phyloP scores from a whole-genome alignment of 2,797 vertebrate species.

The Alosa sapidissima region DNA sequence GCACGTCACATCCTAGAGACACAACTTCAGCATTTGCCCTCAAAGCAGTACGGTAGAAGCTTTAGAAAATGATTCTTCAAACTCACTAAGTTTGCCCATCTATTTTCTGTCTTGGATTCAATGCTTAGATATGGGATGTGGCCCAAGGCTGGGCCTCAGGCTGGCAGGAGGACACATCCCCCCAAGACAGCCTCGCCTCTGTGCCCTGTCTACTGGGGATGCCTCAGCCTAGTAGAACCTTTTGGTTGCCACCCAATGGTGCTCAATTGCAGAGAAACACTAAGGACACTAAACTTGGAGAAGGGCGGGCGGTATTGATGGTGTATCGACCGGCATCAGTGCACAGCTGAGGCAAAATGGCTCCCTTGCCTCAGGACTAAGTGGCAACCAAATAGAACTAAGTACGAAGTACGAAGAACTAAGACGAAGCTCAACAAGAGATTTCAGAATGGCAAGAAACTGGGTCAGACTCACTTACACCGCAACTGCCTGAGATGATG shows the following conservation, averaged over 20 bases:
- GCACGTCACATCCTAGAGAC: not conserved
- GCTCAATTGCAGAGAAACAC: not conserved
- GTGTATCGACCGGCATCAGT: not conserved
- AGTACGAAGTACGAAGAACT: not conserved
- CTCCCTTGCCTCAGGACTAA: not conserved
- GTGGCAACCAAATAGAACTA: not conserved
- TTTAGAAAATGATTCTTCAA: not conserved
- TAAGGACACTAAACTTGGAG: not conserved
- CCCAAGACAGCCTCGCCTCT: not conserved
- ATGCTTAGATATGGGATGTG: not conserved
- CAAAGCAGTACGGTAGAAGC: not conserved
- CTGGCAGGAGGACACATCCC: not conserved
- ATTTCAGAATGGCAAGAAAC: not conserved
- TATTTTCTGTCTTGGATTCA: not conserved
- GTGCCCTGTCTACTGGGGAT: not conserved
- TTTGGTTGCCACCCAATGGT: not conserved
- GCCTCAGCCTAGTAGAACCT: not conserved
- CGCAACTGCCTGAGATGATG: not conserved
- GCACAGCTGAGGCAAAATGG: not conserved
- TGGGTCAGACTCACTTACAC: constrained; percentile 12
- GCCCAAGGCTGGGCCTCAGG: not conserved
- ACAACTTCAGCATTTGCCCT: not conserved
- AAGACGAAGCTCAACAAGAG: not conserved
- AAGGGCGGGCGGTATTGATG: not conserved
- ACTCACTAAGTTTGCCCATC: not conserved